Percentiles rank a stretch among this genome's conserved stretches.
Evolutionary conservation across 2,888 invertebrate genomes (phyloP).

Genomic region (Rotaria macrura): DNA sequence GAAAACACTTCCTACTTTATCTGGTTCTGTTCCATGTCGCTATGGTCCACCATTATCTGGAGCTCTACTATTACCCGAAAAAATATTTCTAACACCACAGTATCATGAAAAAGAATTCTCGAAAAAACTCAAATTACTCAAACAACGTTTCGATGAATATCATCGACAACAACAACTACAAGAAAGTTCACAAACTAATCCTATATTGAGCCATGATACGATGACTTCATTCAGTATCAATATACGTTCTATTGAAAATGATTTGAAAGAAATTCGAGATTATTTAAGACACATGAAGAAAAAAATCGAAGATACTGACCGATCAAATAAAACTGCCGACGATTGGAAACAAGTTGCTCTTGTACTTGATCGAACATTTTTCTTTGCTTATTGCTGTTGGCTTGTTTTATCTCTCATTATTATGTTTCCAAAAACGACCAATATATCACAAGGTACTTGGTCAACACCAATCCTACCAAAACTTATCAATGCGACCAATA

Average conservation of each 20-base stretch:
- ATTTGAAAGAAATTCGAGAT: constrained; percentile 29
- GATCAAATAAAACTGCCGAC: neutral
- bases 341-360: constrained; percentile 29
- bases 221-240: neutral
- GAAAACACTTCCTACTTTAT: neutral
- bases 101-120: constrained; percentile 4
- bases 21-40: neutral
- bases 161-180: neutral
- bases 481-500: neutral
- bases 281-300: constrained; percentile 14
- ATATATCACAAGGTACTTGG: neutral
- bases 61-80: neutral
- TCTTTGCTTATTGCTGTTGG: constrained; percentile 4
- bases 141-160: constrained; percentile 10
- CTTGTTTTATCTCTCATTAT: neutral
- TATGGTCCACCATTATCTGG: neutral
- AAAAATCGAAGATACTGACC: constrained; percentile 17
- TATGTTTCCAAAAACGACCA: neutral
- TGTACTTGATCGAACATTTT: constrained; percentile 22
- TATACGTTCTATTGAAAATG: constrained; percentile 17
- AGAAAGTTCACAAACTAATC: too few species aligned
- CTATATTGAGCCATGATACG: neutral
- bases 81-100: neutral
- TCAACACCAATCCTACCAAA: neutral
- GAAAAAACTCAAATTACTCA: neutral